These are phyloP conservation scores for Brenthis daphne DNA, from an alignment of 2,888 invertebrate genomes.

Conservation along the genomic window DNA sequence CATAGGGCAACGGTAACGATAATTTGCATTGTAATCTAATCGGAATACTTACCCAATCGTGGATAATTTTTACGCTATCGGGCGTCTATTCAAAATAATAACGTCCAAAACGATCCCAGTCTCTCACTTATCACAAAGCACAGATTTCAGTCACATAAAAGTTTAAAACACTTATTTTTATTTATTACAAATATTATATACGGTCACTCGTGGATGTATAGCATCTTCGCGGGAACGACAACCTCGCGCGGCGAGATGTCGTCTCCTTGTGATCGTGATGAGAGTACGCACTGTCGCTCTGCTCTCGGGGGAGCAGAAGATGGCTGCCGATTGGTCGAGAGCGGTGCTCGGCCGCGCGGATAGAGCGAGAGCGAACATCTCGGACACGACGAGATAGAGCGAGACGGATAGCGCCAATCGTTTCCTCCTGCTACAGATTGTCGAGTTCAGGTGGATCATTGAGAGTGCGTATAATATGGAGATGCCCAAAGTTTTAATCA, in stretches of 20 bases:
- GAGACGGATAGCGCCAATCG: constrained; percentile 69
- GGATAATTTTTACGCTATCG: constrained; percentile 78
- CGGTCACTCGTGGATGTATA: constrained; percentile 56
- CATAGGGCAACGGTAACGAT: constrained; percentile 62
- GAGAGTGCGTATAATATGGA: constrained; percentile 73
- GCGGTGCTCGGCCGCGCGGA: constrained; percentile 65
- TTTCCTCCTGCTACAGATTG: constrained; percentile 74
- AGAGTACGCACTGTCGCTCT: constrained; percentile 82
- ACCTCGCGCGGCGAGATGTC: constrained; percentile 79
- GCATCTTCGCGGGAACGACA: constrained; percentile 69
- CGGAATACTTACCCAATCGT: constrained; percentile 80
- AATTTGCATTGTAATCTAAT: constrained; percentile 81
- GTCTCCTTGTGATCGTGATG: constrained; percentile 77
- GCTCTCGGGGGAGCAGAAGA: constrained; percentile 82
- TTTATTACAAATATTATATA: constrained; percentile 49
- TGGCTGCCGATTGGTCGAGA: constrained; percentile 80
- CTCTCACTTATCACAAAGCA: constrained; percentile 70
- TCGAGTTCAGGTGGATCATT: constrained; percentile 74
- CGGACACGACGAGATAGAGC: constrained; percentile 60
- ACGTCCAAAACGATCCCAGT: constrained; percentile 69
- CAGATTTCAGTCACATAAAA: constrained; percentile 59
- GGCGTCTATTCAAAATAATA: constrained; percentile 59
- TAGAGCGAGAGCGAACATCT: constrained; percentile 77
- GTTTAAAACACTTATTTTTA: constrained; percentile 59
- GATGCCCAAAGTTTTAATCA: constrained; percentile 68